phyloP scores from a whole-genome alignment of 2,888 invertebrate genomes.

The Microdon myrmicae region DNA sequence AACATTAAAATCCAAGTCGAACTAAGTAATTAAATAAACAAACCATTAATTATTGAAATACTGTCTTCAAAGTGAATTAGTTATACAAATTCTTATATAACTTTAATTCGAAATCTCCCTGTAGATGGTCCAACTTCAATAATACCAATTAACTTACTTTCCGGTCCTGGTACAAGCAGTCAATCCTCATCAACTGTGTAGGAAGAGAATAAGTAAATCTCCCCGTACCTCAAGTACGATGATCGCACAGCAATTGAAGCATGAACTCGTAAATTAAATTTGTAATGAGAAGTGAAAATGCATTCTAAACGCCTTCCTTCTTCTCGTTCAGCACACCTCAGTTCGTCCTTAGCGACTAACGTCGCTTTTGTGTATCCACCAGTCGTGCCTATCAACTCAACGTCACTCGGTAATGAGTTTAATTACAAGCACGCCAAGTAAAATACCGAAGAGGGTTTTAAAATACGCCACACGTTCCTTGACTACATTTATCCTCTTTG shows the following conservation, averaged over 20 bases:
- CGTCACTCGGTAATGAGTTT: conserved; percentile 50
- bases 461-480: conserved; percentile 42
- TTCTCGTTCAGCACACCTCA: not conserved
- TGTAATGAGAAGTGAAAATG: conserved; percentile 50
- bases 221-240: no score
- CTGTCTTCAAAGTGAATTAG: no score
- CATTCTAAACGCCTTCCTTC: conserved; percentile 33
- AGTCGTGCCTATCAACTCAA: conserved; percentile 33
- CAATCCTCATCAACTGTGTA: no score
- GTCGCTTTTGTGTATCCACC: conserved; percentile 3
- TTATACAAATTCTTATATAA: no score
- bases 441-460: conserved; percentile 41
- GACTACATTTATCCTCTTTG: conserved; percentile 27
- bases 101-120: no score
- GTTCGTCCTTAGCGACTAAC: not conserved
- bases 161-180: no score
- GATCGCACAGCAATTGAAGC: conserved; percentile 41
- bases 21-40: no score
- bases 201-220: no score
- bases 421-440: conserved; percentile 44
- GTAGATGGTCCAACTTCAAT: no score
- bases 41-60: no score
- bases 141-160: no score
- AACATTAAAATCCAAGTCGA: no score
- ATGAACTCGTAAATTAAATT: conserved; percentile 49